Percentiles rank a stretch among this genome's conserved stretches.
Evolutionary conservation across 2,797 vertebrate species (phyloP).

Genomic region (Emys orbicularis): DNA sequence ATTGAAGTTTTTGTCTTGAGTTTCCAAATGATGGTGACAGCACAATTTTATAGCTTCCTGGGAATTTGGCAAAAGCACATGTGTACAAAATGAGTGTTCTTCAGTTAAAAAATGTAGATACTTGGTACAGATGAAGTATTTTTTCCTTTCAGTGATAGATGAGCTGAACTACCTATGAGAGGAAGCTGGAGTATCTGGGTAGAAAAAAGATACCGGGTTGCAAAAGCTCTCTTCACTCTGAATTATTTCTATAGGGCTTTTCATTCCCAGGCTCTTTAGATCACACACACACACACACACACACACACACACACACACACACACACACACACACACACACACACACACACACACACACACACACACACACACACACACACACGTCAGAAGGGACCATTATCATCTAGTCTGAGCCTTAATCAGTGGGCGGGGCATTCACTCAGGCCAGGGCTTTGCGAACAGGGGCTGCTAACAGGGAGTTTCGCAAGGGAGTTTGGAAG

Average conservation of each 20-base stretch:
- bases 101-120: background rate
- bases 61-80: constrained; percentile 31
- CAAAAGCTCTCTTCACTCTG: background rate
- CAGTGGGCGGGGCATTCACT: no score
- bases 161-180: background rate
- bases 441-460: no score
- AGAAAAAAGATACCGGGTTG: background rate
- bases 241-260: background rate
- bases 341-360: no score
- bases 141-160: background rate
- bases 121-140: rapidly evolving
- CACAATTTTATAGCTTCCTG: background rate
- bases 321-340: background rate
- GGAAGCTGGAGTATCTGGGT: background rate
- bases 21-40: constrained; percentile 53
- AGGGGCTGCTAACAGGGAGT: no score
- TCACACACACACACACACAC: no score
- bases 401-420: rapidly evolving
- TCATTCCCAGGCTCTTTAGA: background rate
- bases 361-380: no score
- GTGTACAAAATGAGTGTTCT: constrained; percentile 1
- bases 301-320: background rate
- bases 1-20: constrained; percentile 40
- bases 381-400: background rate
- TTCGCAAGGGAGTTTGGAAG: no score